Base-by-base conservation (phyloP, 1,140 invertebrate genomes). In the Drosophila mauritiana region DNA sequence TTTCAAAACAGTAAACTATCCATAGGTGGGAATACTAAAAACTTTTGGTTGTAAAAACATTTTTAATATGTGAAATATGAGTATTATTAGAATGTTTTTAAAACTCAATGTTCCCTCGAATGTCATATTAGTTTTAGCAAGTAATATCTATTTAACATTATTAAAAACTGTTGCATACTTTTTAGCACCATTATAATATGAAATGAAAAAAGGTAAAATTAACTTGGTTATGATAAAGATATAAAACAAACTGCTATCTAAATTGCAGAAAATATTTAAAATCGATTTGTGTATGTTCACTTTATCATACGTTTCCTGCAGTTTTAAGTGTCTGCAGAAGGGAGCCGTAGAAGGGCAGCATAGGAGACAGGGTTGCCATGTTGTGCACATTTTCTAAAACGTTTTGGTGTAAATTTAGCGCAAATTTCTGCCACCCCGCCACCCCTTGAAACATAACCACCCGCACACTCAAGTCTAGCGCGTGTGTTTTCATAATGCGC, bases 401-500 rank as follows among this genome's bases (percentile, higher is more conserved):
- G 83, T 88, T 88, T 88, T 83, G 77, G 79, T 86, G 83, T 86
- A 85, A 85, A 85, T 88, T 83, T 86, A 77, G 79, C 75, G 83
- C 79, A 76, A 82, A 79, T 88, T 76, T 86, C 58, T 8, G 37
- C 80, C 39, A 12, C 40, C 58, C 31, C 25, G 13, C 17, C 53
- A 10, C 34, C 39, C n/a, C 48, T 4, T 11, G 25, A 48, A 27
- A 48, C 40, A 55, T 27, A 8, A 13, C 39, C 48, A 15, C 27
- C 42, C 37, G 48, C 39, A 34, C 73, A 46, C 48, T 43, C 56
- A 74, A 74, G 73, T 76, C 63, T 48, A 52, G 68, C 57, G 80
- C 80, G 83, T 89, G 84, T 88, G 84, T 89, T 88, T 88, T 89
- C 84, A 89, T 89, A 84, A 84, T 89, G 80, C 85, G 84, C 84